These are phyloP conservation scores for Saturnia japonica DNA, from an alignment of 2,888 invertebrate species.

Conservation along the genomic window DNA sequence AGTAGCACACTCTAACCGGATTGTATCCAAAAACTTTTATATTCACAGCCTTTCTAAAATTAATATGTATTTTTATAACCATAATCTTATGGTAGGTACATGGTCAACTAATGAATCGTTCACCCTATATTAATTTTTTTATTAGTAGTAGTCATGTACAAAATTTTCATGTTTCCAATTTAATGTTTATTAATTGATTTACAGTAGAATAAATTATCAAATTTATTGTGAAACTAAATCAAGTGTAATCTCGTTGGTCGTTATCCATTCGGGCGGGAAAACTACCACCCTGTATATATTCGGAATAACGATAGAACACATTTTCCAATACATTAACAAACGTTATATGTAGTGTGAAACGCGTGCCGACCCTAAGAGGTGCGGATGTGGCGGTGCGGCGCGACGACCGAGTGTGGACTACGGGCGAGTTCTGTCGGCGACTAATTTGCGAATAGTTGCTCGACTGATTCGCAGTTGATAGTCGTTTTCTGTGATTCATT, in stretches of 20 bases:
- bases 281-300: not conserved
- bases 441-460: conserved; percentile 71
- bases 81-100: not conserved
- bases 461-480: conserved; percentile 56
- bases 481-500: conserved; percentile 58
- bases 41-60: not conserved
- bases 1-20: too few relatives aligned
- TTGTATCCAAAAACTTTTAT: not conserved
- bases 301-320: conserved; percentile 9
- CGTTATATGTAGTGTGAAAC: conserved; percentile 22
- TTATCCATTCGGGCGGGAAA: not conserved
- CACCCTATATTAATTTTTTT: too few relatives aligned
- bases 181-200: not conserved
- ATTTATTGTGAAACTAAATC: not conserved
- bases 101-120: not conserved
- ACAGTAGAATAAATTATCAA: not conserved
- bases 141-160: too few relatives aligned
- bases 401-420: conserved; percentile 50
- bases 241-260: not conserved
- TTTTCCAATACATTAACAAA: not conserved
- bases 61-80: too few relatives aligned
- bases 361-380: conserved; percentile 38
- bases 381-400: conserved; percentile 62
- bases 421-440: conserved; percentile 42
- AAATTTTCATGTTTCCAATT: not conserved